A percentile compares a stretch with the other conserved stretches of the same genome.
Conservation (phyloP, 1,140 invertebrate species). For the Atta cephalotes region DNA sequence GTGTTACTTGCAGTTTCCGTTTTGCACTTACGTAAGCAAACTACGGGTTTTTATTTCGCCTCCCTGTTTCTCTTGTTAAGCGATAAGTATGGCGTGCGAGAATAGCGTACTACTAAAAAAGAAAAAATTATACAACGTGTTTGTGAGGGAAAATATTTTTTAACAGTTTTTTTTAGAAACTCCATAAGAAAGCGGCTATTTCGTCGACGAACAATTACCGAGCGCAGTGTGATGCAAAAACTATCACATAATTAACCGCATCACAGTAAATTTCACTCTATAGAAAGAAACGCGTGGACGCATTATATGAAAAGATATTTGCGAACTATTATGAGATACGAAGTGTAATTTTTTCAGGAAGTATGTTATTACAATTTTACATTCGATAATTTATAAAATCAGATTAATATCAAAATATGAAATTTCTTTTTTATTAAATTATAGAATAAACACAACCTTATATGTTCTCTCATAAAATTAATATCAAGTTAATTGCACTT, state of each 20-base stretch:
- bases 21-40: conserved; percentile 39
- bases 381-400: neutral
- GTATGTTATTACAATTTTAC: neutral
- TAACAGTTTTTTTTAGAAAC: conserved; percentile 7
- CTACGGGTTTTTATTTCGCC: conserved; percentile 30
- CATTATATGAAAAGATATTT: neutral
- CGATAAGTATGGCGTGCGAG: neutral
- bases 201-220: conserved; percentile 29
- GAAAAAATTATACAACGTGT: neutral
- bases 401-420: neutral
- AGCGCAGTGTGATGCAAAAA: conserved; percentile 10
- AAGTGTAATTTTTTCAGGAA: neutral
- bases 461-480: neutral
- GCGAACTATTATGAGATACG: neutral
- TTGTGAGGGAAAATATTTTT: conserved; percentile 23
- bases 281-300: conserved; percentile 29
- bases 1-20: conserved; percentile 31
- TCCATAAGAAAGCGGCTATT: conserved; percentile 20
- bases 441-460: too few species aligned
- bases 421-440: too few species aligned
- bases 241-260: conserved; percentile 14
- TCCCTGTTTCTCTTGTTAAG: conserved; percentile 25
- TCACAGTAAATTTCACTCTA: conserved; percentile 12
- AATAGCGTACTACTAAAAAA: conserved; percentile 32
- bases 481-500: conserved; percentile 31